phyloP scores from a whole-genome alignment of 2,113 vertebrate species.

The Corythornis vintsioides region DNA sequence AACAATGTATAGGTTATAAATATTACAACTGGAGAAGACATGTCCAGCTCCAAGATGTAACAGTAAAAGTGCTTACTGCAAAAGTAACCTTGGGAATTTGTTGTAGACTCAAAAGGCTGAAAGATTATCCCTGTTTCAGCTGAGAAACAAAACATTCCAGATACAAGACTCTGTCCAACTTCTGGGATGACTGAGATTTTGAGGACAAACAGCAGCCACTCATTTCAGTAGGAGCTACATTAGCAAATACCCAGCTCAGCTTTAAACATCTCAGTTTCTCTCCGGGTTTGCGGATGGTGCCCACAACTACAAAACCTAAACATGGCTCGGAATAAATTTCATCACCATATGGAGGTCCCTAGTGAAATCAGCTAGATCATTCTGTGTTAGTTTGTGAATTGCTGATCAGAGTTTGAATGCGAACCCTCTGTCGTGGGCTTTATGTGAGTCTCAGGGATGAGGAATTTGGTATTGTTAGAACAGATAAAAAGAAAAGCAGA shows the following conservation, averaged over 20 bases:
- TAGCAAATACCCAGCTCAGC: slow-evolving; percentile 28
- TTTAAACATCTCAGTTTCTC: slow-evolving; percentile 21
- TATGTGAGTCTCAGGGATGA: slow-evolving; percentile 47
- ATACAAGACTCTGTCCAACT: not conserved
- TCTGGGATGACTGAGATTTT: not conserved
- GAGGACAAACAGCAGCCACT: slow-evolving; percentile 15
- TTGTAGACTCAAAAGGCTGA: not conserved
- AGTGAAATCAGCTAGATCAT: slow-evolving; percentile 66
- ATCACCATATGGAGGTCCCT: slow-evolving; percentile 68
- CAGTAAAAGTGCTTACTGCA: not conserved
- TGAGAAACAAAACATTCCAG: not conserved
- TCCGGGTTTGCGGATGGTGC: slow-evolving; percentile 30
- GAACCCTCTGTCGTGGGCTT: slow-evolving; percentile 37
- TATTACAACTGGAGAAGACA: not conserved
- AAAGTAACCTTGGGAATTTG: not conserved
- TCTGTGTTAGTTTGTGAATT: slow-evolving; percentile 58
- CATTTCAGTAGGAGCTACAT: not conserved
- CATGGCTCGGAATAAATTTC: slow-evolving; percentile 69
- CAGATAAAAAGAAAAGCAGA: not conserved
- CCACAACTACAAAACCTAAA: slow-evolving; percentile 52
- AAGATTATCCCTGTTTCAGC: not conserved
- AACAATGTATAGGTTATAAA: slow-evolving; percentile 1
- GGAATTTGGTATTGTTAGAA: slow-evolving; percentile 54
- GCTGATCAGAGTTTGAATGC: slow-evolving; percentile 56
- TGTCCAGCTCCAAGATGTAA: not conserved